Conservation (phyloP, 2,888 invertebrate genomes). For the Diarsia dahlii region DNA sequence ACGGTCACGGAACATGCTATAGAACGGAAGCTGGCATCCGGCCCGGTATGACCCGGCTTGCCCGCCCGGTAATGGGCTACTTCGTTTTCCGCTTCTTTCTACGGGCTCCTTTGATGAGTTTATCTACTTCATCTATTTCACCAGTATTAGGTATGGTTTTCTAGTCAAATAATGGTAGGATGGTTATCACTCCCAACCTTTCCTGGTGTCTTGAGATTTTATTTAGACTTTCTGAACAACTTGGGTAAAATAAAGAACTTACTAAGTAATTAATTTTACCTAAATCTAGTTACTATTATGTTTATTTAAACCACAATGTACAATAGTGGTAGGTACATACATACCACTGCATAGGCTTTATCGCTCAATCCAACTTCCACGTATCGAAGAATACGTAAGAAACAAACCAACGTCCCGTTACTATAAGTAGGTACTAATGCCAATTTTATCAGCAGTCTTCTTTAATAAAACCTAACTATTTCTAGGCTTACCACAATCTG, state of each 20-base stretch:
- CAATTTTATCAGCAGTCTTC: not conserved
- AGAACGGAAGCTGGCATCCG: constrained; percentile 50
- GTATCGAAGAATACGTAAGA: not conserved
- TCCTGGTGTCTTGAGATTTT: not conserved
- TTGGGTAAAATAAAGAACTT: not conserved
- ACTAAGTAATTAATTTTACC: too few species aligned
- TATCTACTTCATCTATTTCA: not conserved
- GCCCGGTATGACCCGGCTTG: constrained; percentile 40
- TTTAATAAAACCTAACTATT: constrained; percentile 6
- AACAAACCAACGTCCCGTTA: too few species aligned
- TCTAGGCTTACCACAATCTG: not conserved
- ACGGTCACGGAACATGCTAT: not conserved
- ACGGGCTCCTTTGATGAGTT: not conserved
- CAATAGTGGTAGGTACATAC: not conserved
- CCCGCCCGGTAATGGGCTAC: constrained; percentile 49
- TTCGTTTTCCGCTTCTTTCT: constrained; percentile 40
- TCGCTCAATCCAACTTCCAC: not conserved
- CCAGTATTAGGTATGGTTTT: not conserved
- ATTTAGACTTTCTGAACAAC: not conserved
- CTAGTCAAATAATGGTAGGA: not conserved
- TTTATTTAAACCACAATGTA: not conserved
- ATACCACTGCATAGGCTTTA: too few species aligned
- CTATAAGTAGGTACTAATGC: not conserved
- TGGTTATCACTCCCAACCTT: not conserved
- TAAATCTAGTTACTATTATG: too few species aligned